Evolutionary conservation across 2,113 vertebrate genomes (phyloP), one percentile per base, ranked within the genome.

Genomic region (Osmerus mordax): DNA sequence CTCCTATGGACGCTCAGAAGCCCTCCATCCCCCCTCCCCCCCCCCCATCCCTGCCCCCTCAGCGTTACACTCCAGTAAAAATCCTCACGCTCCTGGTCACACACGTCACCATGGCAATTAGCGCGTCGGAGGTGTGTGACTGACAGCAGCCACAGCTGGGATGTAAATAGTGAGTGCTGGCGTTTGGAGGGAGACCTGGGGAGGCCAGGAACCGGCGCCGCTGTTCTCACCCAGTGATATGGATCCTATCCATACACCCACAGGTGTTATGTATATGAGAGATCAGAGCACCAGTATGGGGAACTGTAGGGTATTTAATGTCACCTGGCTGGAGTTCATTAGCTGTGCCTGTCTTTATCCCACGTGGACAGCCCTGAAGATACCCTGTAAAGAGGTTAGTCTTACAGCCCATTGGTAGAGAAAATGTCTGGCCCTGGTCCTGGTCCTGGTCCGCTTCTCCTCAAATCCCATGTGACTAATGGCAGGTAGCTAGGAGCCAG

Each of bases 61-160:
- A 73, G 52, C 72, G 56, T 78, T 75, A 79, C 77, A 60, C 65
- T 60, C 56, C 51, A 15, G 63, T 79, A 79, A 81, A 89, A 87
- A 81, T 66, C 66, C 75, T 68, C 80, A 76, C 23, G 56, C 83
- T 83, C 2, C 52, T 75, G 73, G 72, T 77, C 81, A 72, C 80
- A 87, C 74, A 73, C 74, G 72, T 86, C 83, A 70, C 81, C 76
- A 69, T 83, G 78, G 71, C 86, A 87, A 86, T 89, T 84, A 85
- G 74, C 70, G 9, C 81, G 77, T 82, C 84, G 71, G 56, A 60
- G 73, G 70, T 23, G 59, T 7, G 12, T 81, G 85, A 87, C 55
- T 77, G 86, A 82, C 86, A 88, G 89, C 82, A 83, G 86, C 69
- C 81, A 80, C 81, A 87, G 75, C 81, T 84, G 80, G 77, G 78